A percentile compares a stretch with the other conserved stretches of the same genome.
Evolutionary conservation across 2,113 vertebrate species (phyloP).

Genomic region (Formicarius rufipectus): DNA sequence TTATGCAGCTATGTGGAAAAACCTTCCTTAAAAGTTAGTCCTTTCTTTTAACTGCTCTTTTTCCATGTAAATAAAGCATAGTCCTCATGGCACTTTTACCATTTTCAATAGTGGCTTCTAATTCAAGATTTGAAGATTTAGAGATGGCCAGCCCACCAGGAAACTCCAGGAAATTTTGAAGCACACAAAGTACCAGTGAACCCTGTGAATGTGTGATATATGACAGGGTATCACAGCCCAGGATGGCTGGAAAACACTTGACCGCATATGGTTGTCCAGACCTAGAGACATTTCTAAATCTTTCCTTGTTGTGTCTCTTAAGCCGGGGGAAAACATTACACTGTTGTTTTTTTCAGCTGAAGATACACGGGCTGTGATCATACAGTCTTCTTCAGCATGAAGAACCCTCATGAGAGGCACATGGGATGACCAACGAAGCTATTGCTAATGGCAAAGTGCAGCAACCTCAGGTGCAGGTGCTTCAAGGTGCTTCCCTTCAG

Average conservation of each 20-base stretch:
- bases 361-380: not conserved
- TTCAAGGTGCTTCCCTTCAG: not conserved
- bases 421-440: not conserved
- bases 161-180: not conserved
- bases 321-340: not conserved
- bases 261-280: not conserved
- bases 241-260: not conserved
- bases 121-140: not conserved
- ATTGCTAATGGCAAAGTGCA: not conserved
- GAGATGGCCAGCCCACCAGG: no score
- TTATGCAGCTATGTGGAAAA: not conserved
- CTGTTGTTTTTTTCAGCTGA: not conserved
- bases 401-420: not conserved
- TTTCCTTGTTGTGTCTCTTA: not conserved
- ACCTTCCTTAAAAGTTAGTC: not conserved
- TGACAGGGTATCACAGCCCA: not conserved
- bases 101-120: not conserved
- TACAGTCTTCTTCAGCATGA: not conserved
- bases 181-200: not conserved
- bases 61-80: not conserved
- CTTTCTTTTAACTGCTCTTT: not conserved
- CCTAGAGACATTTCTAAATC: not conserved
- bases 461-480: fast-evolving
- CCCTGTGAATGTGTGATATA: not conserved
- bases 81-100: not conserved